Evolutionary conservation across 2,888 invertebrate species (phyloP), one percentile per base, ranked within the genome.

Genomic region (Leptinotarsa peninsularis): DNA sequence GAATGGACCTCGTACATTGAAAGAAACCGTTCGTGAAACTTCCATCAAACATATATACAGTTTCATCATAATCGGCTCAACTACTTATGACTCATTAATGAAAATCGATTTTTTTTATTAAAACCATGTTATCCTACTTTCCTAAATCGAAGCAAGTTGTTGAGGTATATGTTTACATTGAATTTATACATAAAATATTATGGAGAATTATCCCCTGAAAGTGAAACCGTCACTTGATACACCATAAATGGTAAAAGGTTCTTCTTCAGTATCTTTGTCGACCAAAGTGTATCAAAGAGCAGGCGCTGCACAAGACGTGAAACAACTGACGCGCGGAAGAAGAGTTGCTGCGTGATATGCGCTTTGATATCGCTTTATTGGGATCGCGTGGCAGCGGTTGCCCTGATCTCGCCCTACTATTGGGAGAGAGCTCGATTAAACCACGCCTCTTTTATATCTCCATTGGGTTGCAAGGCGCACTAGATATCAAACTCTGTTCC

Each of bases 281-380:
- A 68, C 27, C 27, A 5, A 33, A 68, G 17, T 7, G 5, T 43
- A 15, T 23, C 66, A 67, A 60, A 50, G 74, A 63, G 75, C 72
- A 71, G 17, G 67, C 69, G 77, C 60, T 49, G 21, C 23, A n/a
- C 49, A 43, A 43, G 10, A 43, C 33, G 13, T 18, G n/a, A 52
- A 52, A 52, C 67, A 15, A 54, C 33, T 27, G 21, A 33, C 54
- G 70, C 21, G 49, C 49, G 18, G n/a, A 4, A 50, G 23, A 49
- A 33, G 27, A 3, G 75, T 67, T 60, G 70, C 72, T 73, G 70
- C 67, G 68, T 49, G 58, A 50, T 66, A 71, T 73, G 79, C 81
- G 81, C 82, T 84, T 86, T 86, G 86, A 86, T 86, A 87, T 86
- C 85, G 84, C 84, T 81, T 85, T 85, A 85, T 86, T 85, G 83